Conservation (phyloP, 2,797 vertebrate genomes). For the Syngnathus rostellatus region DNA sequence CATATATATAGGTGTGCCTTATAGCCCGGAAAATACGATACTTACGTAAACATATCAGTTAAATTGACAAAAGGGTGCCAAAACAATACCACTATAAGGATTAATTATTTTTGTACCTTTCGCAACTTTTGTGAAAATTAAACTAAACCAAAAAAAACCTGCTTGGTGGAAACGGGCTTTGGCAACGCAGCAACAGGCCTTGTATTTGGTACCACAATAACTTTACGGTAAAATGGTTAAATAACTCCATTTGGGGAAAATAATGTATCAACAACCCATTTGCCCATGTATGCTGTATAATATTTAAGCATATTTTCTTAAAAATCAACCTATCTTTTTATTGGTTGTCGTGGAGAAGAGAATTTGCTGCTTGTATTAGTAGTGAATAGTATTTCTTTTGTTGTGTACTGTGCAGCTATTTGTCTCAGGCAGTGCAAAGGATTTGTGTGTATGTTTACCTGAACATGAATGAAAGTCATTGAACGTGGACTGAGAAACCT, state of each 20-base stretch:
- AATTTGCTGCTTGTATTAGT: conserved; percentile 43
- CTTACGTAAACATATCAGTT: background rate
- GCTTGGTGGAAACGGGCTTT: background rate
- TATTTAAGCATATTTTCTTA: conserved; percentile 60
- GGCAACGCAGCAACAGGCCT: background rate
- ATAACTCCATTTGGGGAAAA: background rate
- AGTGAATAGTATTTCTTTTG: conserved; percentile 50
- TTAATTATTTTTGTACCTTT: background rate
- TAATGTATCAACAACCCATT: conserved; percentile 9
- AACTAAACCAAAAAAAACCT: background rate
- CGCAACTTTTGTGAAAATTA: background rate
- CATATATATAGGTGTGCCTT: too few species aligned
- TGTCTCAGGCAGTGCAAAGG: conserved; percentile 43
- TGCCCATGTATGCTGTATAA: conserved; percentile 24
- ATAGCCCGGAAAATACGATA: too few species aligned
- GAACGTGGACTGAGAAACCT: background rate
- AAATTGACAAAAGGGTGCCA: background rate
- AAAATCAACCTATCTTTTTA: conserved; percentile 33
- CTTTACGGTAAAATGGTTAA: background rate
- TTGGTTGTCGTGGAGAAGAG: conserved; percentile 7
- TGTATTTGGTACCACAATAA: background rate
- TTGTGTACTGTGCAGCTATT: conserved; percentile 48
- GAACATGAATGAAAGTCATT: conserved; percentile 37
- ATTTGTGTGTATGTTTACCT: conserved; percentile 38
- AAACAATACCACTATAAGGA: background rate